Percentiles rank a stretch among this genome's conserved stretches.
Evolutionary conservation across 2,888 invertebrate species (phyloP).

Genomic region (Anaspis maculata): DNA sequence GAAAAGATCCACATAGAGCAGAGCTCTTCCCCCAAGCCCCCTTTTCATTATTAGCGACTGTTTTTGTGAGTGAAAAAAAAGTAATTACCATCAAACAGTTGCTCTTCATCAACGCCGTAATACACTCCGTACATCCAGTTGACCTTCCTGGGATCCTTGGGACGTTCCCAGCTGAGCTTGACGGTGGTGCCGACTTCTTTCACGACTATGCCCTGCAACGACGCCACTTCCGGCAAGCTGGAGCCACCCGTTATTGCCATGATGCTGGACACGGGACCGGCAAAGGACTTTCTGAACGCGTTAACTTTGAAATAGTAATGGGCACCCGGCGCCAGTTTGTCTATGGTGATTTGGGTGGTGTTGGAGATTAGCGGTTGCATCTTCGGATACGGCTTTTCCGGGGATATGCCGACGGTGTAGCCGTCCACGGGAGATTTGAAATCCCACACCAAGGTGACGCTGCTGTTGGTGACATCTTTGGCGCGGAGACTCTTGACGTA

Average conservation of each 20-base stretch:
- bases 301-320: slow-evolving; percentile 53
- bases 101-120: slow-evolving; percentile 53
- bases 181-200: slow-evolving; percentile 54
- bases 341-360: slow-evolving; percentile 37
- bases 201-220: slow-evolving; percentile 44
- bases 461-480: slow-evolving; percentile 43
- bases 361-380: slow-evolving; percentile 42
- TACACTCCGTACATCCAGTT: slow-evolving; percentile 63
- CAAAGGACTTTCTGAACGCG: slow-evolving; percentile 51
- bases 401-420: slow-evolving; percentile 30
- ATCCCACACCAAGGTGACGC: slow-evolving; percentile 55
- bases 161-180: slow-evolving; percentile 58
- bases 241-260: slow-evolving; percentile 44
- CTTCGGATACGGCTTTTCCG: slow-evolving; percentile 51
- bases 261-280: slow-evolving; percentile 48
- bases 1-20: too few relatives aligned
- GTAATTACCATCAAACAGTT: slow-evolving; percentile 55
- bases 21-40: too few relatives aligned
- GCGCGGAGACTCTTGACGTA: slow-evolving; percentile 50
- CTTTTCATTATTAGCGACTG: not conserved
- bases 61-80: too few relatives aligned
- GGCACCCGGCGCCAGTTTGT: slow-evolving; percentile 41
- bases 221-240: slow-evolving; percentile 44
- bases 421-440: slow-evolving; percentile 34
- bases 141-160: slow-evolving; percentile 48